A percentile compares a stretch with the other conserved stretches of the same genome.
Conservation (phyloP, 2,113 vertebrate genomes). For the Sprattus sprattus region DNA sequence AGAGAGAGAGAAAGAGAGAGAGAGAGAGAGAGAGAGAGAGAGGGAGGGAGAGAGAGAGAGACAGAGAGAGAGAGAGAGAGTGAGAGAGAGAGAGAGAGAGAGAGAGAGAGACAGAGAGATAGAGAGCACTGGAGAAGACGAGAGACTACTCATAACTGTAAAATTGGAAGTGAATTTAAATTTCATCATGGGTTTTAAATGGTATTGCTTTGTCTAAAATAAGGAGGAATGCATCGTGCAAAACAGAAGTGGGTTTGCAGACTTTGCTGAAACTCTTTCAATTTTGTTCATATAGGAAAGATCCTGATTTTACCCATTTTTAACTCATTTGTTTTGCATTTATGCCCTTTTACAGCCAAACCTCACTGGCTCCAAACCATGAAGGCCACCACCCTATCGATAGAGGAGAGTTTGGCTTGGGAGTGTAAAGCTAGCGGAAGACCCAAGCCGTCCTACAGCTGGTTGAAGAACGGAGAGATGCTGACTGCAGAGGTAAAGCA, state of each 20-base stretch:
- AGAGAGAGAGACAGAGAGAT: background rate
- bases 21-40: background rate
- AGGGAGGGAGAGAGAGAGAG: background rate
- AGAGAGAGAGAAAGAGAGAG: background rate
- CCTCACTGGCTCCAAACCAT: constrained; percentile 90
- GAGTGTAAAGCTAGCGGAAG: constrained; percentile 90
- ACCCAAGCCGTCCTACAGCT: constrained; percentile 90
- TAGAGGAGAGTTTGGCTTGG: constrained; percentile 86
- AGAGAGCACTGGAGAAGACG: background rate
- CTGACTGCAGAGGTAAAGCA: constrained; percentile 75
- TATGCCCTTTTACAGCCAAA: constrained; percentile 75
- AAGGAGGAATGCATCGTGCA: background rate
- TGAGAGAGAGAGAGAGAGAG: background rate
- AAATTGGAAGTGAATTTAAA: constrained; percentile 26
- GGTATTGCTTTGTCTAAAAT: constrained; percentile 7
- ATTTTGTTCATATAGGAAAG: background rate
- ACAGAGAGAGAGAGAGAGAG: background rate
- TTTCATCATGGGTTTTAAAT: constrained; percentile 5
- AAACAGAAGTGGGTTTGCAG: background rate
- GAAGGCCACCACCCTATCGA: constrained; percentile 75
- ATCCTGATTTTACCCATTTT: background rate
- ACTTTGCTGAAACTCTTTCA: background rate
- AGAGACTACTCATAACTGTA: constrained; percentile 1
- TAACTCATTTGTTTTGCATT: constrained; percentile 19
- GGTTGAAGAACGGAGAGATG: constrained; percentile 85